These are phyloP conservation scores for Lytechinus pictus DNA, from an alignment of 35 echinoderm and acorn worm species.

Conservation along the genomic window DNA sequence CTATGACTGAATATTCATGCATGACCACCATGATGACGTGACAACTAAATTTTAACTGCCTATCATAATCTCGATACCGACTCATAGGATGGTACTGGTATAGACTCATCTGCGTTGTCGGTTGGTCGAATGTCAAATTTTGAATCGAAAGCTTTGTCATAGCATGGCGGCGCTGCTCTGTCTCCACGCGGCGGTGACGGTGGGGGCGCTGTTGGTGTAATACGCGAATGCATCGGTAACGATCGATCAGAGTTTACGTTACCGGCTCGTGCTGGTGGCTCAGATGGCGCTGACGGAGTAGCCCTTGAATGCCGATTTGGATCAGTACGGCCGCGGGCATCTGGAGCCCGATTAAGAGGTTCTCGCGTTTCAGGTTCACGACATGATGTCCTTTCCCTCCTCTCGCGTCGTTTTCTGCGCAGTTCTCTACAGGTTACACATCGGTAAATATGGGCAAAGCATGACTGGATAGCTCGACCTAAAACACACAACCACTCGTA, in stretches of 20 bases:
- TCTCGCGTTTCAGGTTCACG: not conserved
- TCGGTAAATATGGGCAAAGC: not conserved
- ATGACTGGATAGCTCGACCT: not conserved
- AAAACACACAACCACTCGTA: not conserved
- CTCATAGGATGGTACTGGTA: not conserved
- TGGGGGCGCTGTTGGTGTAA: not conserved
- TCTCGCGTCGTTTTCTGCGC: not conserved
- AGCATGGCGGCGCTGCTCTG: not conserved
- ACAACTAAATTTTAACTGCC: too few species aligned
- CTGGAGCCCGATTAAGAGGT: not conserved
- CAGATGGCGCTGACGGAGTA: not conserved
- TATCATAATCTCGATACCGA: not conserved
- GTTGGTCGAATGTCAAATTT: not conserved
- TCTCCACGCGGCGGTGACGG: not conserved
- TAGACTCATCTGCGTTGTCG: not conserved
- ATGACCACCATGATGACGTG: too few species aligned
- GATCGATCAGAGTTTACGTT: not conserved
- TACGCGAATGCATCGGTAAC: too few species aligned
- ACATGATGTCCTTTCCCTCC: not conserved
- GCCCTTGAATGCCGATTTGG: too few species aligned
- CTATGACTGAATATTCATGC: too few species aligned
- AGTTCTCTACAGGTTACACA: not conserved
- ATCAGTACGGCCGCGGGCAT: too few species aligned
- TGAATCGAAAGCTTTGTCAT: not conserved
- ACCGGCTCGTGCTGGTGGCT: not conserved